Conservation (phyloP, 1,140 invertebrate genomes). For the Atta colombica region DNA sequence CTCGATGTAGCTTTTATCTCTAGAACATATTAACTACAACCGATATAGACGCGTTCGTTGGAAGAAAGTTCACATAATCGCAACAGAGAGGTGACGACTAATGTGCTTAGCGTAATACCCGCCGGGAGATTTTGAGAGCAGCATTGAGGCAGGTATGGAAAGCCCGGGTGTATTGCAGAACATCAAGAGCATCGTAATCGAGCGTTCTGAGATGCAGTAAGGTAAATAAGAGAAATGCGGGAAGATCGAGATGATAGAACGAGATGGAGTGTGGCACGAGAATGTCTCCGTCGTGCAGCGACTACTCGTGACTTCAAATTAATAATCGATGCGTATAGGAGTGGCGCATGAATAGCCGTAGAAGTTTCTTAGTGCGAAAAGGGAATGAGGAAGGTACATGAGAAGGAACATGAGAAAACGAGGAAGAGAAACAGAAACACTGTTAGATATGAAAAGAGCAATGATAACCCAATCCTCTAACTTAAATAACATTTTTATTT, state of each 20-base stretch:
- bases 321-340: slow-evolving; percentile 69
- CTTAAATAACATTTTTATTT: no score
- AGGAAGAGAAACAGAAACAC: no score
- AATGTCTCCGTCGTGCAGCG: neutral
- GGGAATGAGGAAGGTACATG: no score
- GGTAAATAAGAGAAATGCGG: slow-evolving; percentile 38
- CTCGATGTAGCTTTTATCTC: slow-evolving; percentile 51
- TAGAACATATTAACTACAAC: slow-evolving; percentile 61
- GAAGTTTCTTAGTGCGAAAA: neutral
- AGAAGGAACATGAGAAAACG: no score
- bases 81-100: slow-evolving; percentile 73
- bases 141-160: slow-evolving; percentile 18
- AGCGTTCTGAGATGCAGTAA: neutral
- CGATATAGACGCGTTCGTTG: slow-evolving; percentile 29
- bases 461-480: no score
- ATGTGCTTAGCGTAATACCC: slow-evolving; percentile 78
- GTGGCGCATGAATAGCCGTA: neutral
- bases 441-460: no score
- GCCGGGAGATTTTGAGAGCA: slow-evolving; percentile 57
- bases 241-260: slow-evolving; percentile 9
- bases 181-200: slow-evolving; percentile 31
- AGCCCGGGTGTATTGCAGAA: slow-evolving; percentile 8
- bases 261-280: neutral
- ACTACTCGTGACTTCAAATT: slow-evolving; percentile 65
- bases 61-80: slow-evolving; percentile 69